phyloP scores from a whole-genome alignment of 2,113 vertebrate genomes.

The Tapirus terrestris region DNA sequence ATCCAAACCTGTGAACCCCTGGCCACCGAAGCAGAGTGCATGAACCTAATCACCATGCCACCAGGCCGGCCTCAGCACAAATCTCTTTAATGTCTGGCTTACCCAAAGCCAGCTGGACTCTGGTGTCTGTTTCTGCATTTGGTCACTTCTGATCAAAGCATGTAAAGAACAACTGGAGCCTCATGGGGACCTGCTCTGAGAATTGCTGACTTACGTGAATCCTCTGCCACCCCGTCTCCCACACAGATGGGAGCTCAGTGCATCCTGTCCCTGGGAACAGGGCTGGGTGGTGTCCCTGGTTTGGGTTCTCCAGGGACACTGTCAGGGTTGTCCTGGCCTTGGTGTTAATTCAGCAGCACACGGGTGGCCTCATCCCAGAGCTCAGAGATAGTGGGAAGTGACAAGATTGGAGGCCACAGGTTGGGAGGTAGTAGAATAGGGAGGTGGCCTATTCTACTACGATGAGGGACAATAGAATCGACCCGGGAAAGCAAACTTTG shows the following conservation, averaged over 20 bases:
- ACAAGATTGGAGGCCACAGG: neutral
- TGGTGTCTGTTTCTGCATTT: neutral
- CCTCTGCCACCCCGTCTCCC: neutral
- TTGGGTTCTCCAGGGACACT: neutral
- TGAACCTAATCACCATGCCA: too few species aligned
- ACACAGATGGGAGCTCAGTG: neutral
- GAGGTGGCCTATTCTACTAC: too few species aligned
- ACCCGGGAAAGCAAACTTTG: conserved; percentile 20
- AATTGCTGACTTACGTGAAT: fast-evolving
- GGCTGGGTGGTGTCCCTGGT: fast-evolving
- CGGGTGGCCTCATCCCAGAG: neutral
- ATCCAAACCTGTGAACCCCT: too few species aligned
- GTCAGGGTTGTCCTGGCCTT: neutral
- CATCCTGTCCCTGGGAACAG: neutral
- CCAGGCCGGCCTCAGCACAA: too few species aligned
- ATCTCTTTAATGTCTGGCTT: neutral
- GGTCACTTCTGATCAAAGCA: too few species aligned
- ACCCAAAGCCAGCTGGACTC: neutral
- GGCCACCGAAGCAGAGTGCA: too few species aligned
- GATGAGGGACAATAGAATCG: neutral
- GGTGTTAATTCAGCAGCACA: neutral
- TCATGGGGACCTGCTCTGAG: neutral
- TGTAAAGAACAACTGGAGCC: neutral
- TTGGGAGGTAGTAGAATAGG: neutral
- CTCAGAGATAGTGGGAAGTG: neutral